These are phyloP conservation scores for Xylophagus ater DNA, from an alignment of 2,888 invertebrate species.

Conservation along the genomic window DNA sequence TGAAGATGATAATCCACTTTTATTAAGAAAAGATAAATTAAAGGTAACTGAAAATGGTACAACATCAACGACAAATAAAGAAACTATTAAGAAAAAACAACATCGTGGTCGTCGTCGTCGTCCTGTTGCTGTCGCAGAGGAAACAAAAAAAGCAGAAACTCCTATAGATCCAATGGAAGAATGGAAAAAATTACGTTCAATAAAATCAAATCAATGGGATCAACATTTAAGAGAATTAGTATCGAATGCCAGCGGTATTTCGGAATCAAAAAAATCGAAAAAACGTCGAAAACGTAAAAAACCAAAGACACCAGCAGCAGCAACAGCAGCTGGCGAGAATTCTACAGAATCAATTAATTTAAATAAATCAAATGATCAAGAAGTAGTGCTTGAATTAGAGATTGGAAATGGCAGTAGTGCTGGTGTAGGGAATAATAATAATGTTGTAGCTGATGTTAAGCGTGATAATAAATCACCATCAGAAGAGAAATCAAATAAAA, in stretches of 20 bases:
- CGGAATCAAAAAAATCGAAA: conserved; percentile 17
- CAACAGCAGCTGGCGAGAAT: no score
- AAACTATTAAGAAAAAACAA: neutral
- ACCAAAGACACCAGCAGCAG: conserved; percentile 4
- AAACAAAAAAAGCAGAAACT: neutral
- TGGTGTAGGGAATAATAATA: no score
- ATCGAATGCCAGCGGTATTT: conserved; percentile 20
- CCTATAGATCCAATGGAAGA: conserved; percentile 23
- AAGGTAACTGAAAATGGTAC: no score
- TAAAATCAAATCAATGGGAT: conserved; percentile 26
- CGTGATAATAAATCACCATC: neutral
- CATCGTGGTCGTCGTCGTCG: no score
- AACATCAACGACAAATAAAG: neutral
- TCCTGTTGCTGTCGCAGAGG: neutral
- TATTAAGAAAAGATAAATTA: no score
- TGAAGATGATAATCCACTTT: no score
- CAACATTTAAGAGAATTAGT: conserved; percentile 31
- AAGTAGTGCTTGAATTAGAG: no score
- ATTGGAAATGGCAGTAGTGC: no score
- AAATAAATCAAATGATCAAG: no score
- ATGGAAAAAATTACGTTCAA: conserved; percentile 27
- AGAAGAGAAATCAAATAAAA: neutral
- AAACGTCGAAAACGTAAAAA: conserved; percentile 18
- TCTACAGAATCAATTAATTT: no score
- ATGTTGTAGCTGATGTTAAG: neutral